Evolutionary conservation across 2,888 invertebrate genomes (phyloP).

Genomic region (Carterocephalus palaemon): DNA sequence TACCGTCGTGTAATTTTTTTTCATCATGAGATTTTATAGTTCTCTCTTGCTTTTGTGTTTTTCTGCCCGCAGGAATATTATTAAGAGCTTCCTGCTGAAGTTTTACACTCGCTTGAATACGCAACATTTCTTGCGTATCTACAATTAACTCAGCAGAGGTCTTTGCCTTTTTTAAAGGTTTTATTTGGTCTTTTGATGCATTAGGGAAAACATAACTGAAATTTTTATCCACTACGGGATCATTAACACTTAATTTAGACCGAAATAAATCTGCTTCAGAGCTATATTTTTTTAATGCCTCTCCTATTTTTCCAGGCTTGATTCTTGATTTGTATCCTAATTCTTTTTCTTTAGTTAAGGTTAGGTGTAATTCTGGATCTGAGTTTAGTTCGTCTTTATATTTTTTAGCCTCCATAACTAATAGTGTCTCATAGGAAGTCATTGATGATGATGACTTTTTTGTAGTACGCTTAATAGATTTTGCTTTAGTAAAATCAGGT

Average conservation of each 20-base stretch:
- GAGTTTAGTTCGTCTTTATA: not conserved
- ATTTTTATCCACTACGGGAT: conserved; percentile 35
- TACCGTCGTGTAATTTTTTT: not conserved
- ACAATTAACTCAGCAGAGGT: conserved; percentile 53
- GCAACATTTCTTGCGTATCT: conserved; percentile 43
- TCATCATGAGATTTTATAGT: conserved; percentile 9
- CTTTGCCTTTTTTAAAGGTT: conserved; percentile 27
- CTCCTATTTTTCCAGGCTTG: not conserved
- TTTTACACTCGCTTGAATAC: conserved; percentile 29
- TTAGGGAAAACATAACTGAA: conserved; percentile 50
- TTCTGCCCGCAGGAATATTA: conserved; percentile 27
- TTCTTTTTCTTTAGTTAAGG: not conserved
- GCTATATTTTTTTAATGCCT: conserved; percentile 24
- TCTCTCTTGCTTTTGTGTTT: conserved; percentile 20
- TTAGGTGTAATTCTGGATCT: not conserved
- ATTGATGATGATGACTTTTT: conserved; percentile 5
- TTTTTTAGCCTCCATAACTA: not conserved
- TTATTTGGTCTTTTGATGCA: conserved; percentile 25
- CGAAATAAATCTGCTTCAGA: conserved; percentile 33
- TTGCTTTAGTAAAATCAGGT: not conserved
- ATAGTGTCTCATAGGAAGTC: not conserved
- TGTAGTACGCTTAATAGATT: not conserved
- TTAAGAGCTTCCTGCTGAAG: conserved; percentile 26
- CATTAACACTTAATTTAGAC: conserved; percentile 19
- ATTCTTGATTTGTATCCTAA: not conserved